Base-by-base conservation (phyloP, 1,140 invertebrate species). In the Polypedilum vanderplanki region DNA sequence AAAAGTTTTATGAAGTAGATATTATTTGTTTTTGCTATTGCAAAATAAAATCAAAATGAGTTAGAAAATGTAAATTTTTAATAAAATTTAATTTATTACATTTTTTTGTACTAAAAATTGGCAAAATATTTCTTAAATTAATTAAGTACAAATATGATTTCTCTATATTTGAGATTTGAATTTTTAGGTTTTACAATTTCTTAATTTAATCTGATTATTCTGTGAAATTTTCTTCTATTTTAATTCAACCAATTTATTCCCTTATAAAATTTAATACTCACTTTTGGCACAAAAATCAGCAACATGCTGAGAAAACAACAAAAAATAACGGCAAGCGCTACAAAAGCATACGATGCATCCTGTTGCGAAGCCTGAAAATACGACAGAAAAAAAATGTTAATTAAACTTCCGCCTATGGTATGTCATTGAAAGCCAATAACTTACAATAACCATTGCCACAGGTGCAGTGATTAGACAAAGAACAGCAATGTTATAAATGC, bases 401-500 rank as follows among this genome's bases (percentile, higher is more conserved):
- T 15, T 12, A 46, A 46, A 46, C 24, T 33, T 33, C 24, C 24
- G 24, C 24, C 24, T 33, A 33, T 5, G 24, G 2, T 5, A 33
- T 33, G 24, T 33, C 24, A 33, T 33, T 33, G 24, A 33, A 33
- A 33, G 5, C 24, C 24, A 33, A 33, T 33, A 33, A 57, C 46
- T 57, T 57, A 22, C 67, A 40, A 41, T 40, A 15, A 99, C 95
- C 85, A 99, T 89, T 10, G 94, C 95, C 46, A 99, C 97, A 0
- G 97, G 97, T 12, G 94, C 96, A 9, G 97, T 98, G 80, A 99
- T 98, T 75, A 99, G 85, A 82, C 96, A 98, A 12, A 99, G 87
- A 24, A 99, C 95, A 75, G 98, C 97, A 73, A 99, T 97, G 84
- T 99, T 99, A 85, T 99, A 99, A 80, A 99, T 98, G 78, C 96